Evolutionary conservation across 2,888 invertebrate genomes (phyloP), one percentile per base, ranked within the genome.

Genomic region (Argyresthia albistria): DNA sequence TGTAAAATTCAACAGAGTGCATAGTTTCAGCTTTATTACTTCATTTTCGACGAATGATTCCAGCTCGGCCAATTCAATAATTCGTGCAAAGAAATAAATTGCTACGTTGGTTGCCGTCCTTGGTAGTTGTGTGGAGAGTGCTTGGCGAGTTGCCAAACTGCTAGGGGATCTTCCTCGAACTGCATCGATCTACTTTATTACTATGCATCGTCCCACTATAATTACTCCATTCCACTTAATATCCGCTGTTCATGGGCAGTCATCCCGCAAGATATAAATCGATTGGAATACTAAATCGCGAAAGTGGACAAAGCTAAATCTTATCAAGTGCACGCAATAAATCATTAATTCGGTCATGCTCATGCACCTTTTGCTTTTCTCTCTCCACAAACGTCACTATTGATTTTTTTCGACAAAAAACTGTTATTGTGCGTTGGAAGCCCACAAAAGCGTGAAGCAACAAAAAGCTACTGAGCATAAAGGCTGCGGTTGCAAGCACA

Each of bases 401-500:
- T 74, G 79, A 81, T 82, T 76, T 75, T 73, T 75, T 77, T 78
- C 69, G 64, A 69, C 71, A 74, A 74, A 54, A 51, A 76, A 79
- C 73, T 73, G 59, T 60, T 64, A 76, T 81, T 80, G 80, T 81
- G 69, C 71, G 67, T 76, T 79, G 74, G 71, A 80, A 79, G 77
- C 76, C 75, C 63, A 66, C 65, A 69, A 81, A 78, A 80, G 81
- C 79, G 76, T 79, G 72, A 77, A 81, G 76, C 72, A 73, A 80
- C 77, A 83, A 80, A 80, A 80, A 80, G 72, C 71, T 73, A 72
- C 71, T 73, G 70, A 73, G 78, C 70, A 80, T 80, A 83, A 82
- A 80, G 67, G 64, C 64, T 59, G 62, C 61, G 67, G 66, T 73
- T 73, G 73, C 71, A 72, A 25, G 66, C 68, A 73, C 80, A 68